Base-by-base conservation (phyloP, 2,113 vertebrate species). In the Merops nubicus region DNA sequence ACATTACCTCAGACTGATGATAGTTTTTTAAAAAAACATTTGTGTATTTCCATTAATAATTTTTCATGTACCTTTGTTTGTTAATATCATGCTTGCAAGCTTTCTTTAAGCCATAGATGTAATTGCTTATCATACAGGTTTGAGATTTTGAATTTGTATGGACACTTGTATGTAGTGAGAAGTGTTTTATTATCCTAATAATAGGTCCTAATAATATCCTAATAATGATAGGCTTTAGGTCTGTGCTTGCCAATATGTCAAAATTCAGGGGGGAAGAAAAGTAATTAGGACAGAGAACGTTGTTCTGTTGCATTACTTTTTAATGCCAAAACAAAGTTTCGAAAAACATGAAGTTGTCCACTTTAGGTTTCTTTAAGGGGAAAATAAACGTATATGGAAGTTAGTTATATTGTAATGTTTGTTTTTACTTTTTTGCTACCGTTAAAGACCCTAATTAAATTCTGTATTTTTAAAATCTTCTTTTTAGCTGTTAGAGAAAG, bases 401-500 rank as follows among this genome's bases (percentile, higher is more conserved):
- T 78, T 81, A 57, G 15, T 25, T 73, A 1, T 29, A 25, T 76
- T 92, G 78, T 79, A 70, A 36, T 68, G 9, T 62, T 81, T 38
- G 19, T 47, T 69, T 87, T 77, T 45, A 48, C 45, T 23, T 80
- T 68, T 74, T 45, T 72, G 33, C 63, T 91, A 9, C 23, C 7
- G 21, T 73, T 40, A 81, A 89, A 53, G 16, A 20, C 34, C 11
- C 63, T 88, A 47, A 88, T 43, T 78, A 75, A 89, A 89, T 48
- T 85, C 18, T 62, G 8, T 64, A 5, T 80, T 95, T 93, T 86
- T 25, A 6, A 50, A 57, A 34, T 3, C 2, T 25, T 33, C 29
- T 62, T 36, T 96, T 97, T 90, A 99, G 99, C 91, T 99, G 34
- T 97, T 99, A 91, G 99, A 99, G 91, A 99, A 99, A 94, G 99